phyloP scores from a whole-genome alignment of 2,888 invertebrate species.

The Pasiphila rectangulata region DNA sequence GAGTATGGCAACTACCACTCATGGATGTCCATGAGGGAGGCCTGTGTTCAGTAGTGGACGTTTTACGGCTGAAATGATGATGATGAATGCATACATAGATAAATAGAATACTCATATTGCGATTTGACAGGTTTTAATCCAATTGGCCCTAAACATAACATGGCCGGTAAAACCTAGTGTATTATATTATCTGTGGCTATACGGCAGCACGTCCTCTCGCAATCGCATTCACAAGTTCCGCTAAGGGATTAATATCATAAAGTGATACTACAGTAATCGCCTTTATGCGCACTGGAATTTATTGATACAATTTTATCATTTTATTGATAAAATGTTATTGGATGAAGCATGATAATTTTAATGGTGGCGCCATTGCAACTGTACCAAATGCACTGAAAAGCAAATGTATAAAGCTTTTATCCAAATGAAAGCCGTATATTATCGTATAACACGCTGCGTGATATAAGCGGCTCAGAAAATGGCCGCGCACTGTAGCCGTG shows the following conservation, averaged over 20 bases:
- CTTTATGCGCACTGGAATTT: slow-evolving; percentile 48
- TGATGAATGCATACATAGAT: no score
- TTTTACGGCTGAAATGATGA: no score
- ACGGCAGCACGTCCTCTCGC: no score
- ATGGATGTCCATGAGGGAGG: no score
- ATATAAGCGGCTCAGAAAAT: slow-evolving; percentile 69
- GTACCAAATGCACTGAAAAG: slow-evolving; percentile 57
- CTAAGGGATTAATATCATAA: slow-evolving; percentile 27
- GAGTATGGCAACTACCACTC: no score
- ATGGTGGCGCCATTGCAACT: slow-evolving; percentile 58
- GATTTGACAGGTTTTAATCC: no score
- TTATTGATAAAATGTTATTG: slow-evolving; percentile 54
- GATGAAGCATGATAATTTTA: slow-evolving; percentile 61
- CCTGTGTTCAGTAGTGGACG: no score
- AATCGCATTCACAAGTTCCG: neutral
- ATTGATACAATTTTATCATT: slow-evolving; percentile 56
- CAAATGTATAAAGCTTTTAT: slow-evolving; percentile 76
- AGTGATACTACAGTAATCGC: slow-evolving; percentile 40
- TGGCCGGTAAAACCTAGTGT: no score
- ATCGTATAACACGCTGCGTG: slow-evolving; percentile 68
- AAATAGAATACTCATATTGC: no score
- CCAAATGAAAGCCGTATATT: slow-evolving; percentile 75
- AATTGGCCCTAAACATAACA: no score
- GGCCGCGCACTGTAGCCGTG: slow-evolving; percentile 61
- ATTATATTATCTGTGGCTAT: no score